phyloP scores from a whole-genome alignment of 2,113 vertebrate species.

The Zosterops lateralis region DNA sequence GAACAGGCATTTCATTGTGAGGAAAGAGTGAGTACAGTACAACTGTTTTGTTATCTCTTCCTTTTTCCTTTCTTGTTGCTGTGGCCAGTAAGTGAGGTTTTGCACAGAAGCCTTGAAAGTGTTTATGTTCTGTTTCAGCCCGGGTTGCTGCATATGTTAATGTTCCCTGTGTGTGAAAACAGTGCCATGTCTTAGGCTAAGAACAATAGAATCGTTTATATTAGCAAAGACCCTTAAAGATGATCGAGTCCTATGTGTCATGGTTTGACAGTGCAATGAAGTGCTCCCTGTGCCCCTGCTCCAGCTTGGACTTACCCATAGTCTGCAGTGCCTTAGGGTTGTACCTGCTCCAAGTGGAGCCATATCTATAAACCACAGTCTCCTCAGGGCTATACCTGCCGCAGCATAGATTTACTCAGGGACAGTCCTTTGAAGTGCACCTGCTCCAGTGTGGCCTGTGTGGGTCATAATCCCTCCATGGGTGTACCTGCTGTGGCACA shows the following conservation, averaged over 20 bases:
- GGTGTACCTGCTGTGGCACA: background rate
- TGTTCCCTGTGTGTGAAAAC: background rate
- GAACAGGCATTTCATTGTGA: background rate
- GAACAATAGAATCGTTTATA: background rate
- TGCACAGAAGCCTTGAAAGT: background rate
- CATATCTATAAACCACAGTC: no score
- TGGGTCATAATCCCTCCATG: background rate
- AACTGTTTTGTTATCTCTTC: background rate
- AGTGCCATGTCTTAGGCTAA: background rate
- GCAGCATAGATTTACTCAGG: background rate
- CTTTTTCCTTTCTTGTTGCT: background rate
- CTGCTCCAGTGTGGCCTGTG: background rate
- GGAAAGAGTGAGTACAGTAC: background rate
- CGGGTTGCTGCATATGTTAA: background rate
- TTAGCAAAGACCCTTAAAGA: background rate
- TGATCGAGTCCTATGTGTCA: accelerated
- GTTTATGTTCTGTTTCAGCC: background rate
- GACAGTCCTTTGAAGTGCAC: background rate
- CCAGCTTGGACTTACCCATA: background rate
- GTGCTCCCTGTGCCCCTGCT: background rate
- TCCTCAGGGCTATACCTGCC: background rate
- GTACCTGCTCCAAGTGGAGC: background rate
- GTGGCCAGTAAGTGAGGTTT: background rate
- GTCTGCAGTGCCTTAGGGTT: background rate
- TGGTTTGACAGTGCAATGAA: background rate